Evolutionary conservation across 2,797 vertebrate species (phyloP).

Genomic region (Tachyglossus aculeatus): DNA sequence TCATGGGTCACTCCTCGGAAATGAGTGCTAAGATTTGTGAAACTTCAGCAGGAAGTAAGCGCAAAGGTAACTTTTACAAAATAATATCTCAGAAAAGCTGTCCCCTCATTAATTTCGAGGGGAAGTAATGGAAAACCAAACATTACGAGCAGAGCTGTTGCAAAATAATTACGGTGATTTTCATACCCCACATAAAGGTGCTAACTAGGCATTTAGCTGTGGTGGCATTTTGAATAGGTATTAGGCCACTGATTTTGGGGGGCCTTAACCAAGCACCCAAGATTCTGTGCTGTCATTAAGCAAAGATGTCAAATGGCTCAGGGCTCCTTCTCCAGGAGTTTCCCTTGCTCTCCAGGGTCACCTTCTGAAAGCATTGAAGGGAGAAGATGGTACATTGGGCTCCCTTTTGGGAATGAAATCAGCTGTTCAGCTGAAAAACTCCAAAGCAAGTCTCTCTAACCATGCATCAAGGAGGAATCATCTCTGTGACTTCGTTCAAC

Average conservation of each 20-base stretch:
- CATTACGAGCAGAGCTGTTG: background rate
- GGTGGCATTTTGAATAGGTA: background rate
- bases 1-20: background rate
- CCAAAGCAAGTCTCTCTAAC: background rate
- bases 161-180: background rate
- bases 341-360: background rate
- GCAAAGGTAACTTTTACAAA: background rate
- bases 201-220: conserved; percentile 2
- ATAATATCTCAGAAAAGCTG: conserved; percentile 6
- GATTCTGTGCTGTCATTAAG: conserved; percentile 5
- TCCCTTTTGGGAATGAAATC: background rate
- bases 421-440: background rate
- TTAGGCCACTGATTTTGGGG: background rate
- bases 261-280: background rate
- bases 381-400: background rate
- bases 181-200: background rate
- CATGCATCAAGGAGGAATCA: background rate
- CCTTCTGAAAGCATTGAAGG: background rate
- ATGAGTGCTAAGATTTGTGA: conserved; percentile 1
- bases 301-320: conserved; percentile 20
- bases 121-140: background rate
- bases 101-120: background rate
- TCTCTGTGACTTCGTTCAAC: background rate
- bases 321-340: background rate
- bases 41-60: background rate